Percentiles rank a stretch among this genome's conserved stretches.
These are phyloP conservation scores for Callinectes sapidus DNA, from an alignment of 2,888 invertebrate genomes.

Conservation along the genomic window DNA sequence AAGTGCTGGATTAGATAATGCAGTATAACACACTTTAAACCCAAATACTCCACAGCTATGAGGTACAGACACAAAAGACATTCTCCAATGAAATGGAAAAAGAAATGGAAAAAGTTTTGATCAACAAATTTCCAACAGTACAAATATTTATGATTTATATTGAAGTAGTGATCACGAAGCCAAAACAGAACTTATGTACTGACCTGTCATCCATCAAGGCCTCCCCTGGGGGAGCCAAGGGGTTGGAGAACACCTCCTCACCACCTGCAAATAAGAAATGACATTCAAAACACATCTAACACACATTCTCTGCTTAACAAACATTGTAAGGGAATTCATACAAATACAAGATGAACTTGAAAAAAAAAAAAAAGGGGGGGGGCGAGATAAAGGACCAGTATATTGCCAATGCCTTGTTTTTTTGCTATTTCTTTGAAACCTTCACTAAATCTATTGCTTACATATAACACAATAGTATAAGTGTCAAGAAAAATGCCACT, in stretches of 20 bases:
- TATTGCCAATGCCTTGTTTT: no score
- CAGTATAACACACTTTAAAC: background rate
- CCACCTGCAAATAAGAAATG: conserved; percentile 46
- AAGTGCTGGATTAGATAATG: background rate
- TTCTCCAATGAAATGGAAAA: background rate
- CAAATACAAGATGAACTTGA: no score
- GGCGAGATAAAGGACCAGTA: no score
- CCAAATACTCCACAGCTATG: no score
- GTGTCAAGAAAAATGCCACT: no score
- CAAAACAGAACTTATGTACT: conserved; percentile 29
- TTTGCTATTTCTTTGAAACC: no score
- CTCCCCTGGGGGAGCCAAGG: conserved; percentile 72
- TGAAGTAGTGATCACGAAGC: background rate
- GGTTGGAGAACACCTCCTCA: conserved; percentile 72
- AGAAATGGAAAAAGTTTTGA: background rate
- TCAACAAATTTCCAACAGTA: background rate
- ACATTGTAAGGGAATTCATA: no score
- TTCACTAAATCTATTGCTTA: no score
- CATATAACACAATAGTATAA: no score
- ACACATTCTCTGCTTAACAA: background rate
- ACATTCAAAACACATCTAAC: background rate
- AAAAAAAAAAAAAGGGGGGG: no score
- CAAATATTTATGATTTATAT: no score
- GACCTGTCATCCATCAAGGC: conserved; percentile 60
- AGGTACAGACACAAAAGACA: background rate